phyloP scores from a whole-genome alignment of 1,140 invertebrate genomes.

The Drosophila kanapiae region DNA sequence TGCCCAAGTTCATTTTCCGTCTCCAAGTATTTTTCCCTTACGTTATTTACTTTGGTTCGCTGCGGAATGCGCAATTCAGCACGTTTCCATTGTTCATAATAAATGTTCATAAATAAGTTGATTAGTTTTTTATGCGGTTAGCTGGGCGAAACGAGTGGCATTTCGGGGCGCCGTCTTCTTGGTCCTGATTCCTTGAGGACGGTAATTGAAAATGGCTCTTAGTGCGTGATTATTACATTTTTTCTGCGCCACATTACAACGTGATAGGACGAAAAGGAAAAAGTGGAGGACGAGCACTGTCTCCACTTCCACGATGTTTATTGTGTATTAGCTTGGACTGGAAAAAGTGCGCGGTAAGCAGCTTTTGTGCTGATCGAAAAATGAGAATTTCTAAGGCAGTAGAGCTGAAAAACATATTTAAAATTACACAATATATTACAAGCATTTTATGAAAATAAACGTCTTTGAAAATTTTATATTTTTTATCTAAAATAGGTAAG shows the following conservation, averaged over 20 bases:
- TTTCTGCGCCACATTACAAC: constrained; percentile 49
- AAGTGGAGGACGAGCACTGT: constrained; percentile 7
- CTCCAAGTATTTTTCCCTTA: constrained; percentile 36
- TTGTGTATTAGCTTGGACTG: constrained; percentile 57
- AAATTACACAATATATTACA: not conserved
- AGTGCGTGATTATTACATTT: constrained; percentile 80
- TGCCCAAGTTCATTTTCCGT: constrained; percentile 20
- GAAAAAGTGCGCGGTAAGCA: constrained; percentile 67
- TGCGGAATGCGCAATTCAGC: constrained; percentile 73
- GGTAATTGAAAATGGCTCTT: constrained; percentile 80
- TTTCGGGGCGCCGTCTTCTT: constrained; percentile 54
- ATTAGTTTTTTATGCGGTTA: constrained; percentile 81
- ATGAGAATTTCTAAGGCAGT: not conserved
- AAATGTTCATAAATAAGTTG: constrained; percentile 84
- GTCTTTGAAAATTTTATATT: not conserved
- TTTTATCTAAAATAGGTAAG: not conserved
- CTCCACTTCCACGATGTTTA: constrained; percentile 44
- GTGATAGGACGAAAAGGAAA: constrained; percentile 57
- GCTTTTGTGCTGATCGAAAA: constrained; percentile 64
- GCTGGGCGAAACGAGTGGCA: constrained; percentile 36
- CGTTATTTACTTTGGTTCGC: constrained; percentile 49
- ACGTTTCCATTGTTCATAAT: constrained; percentile 76
- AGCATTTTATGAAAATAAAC: not conserved
- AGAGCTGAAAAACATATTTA: constrained; percentile 13
- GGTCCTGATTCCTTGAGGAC: constrained; percentile 44